Evolutionary conservation across 1,140 invertebrate species (phyloP).

Genomic region (Drosophila micromelanica): DNA sequence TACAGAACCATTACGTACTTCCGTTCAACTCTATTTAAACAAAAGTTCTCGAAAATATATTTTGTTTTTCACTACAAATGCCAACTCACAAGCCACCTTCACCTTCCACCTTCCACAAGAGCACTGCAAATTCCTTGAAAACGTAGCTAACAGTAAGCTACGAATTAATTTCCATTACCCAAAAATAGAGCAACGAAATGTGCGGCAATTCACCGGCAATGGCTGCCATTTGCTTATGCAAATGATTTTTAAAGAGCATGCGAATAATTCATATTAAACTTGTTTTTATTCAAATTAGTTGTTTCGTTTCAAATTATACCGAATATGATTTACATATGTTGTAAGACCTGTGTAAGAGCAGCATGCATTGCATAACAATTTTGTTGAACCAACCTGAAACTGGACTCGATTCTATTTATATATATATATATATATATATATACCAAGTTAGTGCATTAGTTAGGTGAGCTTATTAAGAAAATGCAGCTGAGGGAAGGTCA

Average conservation of each 20-base stretch:
- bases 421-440: background rate
- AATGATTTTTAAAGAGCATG: slow-evolving; percentile 51
- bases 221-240: slow-evolving; percentile 48
- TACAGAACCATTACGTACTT: slow-evolving; percentile 37
- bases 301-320: background rate
- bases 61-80: slow-evolving; percentile 26
- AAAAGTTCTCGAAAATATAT: slow-evolving; percentile 1
- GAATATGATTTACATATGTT: slow-evolving; percentile 9
- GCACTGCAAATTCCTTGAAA: slow-evolving; percentile 39
- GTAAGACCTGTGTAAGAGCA: slow-evolving; percentile 3
- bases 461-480: slow-evolving; percentile 12
- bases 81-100: slow-evolving; percentile 14
- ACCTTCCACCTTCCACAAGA: slow-evolving; percentile 9
- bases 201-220: slow-evolving; percentile 20
- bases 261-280: slow-evolving; percentile 14
- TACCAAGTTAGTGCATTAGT: no score
- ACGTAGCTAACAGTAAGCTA: slow-evolving; percentile 18
- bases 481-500: slow-evolving; percentile 27
- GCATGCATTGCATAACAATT: slow-evolving; percentile 30
- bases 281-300: slow-evolving; percentile 20
- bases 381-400: background rate
- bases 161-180: slow-evolving; percentile 30
- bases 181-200: slow-evolving; percentile 26
- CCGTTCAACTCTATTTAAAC: slow-evolving; percentile 17
- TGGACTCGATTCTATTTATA: background rate